Evolutionary conservation across 2,797 vertebrate species (phyloP).

Genomic region (Leptodactylus fallax): DNA sequence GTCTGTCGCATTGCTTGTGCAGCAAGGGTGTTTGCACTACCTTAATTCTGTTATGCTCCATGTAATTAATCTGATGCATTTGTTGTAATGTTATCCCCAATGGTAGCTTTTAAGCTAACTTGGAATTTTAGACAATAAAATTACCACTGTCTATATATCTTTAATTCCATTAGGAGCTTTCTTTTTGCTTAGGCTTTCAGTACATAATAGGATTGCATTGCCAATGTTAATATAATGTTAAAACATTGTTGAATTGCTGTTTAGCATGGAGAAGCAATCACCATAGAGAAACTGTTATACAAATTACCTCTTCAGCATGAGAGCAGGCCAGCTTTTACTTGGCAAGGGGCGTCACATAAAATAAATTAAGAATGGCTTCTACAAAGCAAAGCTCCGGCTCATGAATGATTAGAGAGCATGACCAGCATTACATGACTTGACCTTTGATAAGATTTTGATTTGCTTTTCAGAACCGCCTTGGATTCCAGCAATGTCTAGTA

Average conservation of each 20-base stretch:
- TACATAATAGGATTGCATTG: neutral
- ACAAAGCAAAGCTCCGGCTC: neutral
- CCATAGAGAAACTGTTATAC: neutral
- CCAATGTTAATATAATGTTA: constrained; percentile 5
- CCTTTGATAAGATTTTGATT: constrained; percentile 21
- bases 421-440: constrained; percentile 5
- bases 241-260: constrained; percentile 1
- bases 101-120: neutral
- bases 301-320: constrained; percentile 1
- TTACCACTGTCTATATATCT: neutral
- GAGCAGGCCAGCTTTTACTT: neutral
- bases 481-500: neutral
- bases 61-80: neutral
- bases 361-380: constrained; percentile 1
- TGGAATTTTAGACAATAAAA: neutral
- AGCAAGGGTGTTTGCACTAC: neutral
- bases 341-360: neutral
- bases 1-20: neutral
- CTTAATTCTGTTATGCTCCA: neutral
- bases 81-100: neutral
- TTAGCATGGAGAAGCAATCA: neutral
- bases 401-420: neutral
- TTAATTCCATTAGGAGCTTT: neutral
- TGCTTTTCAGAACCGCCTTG: neutral
- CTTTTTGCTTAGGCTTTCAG: neutral